These are phyloP conservation scores for Alectoris magna DNA, from an alignment of 2,797 vertebrate species.

Conservation along the genomic window DNA sequence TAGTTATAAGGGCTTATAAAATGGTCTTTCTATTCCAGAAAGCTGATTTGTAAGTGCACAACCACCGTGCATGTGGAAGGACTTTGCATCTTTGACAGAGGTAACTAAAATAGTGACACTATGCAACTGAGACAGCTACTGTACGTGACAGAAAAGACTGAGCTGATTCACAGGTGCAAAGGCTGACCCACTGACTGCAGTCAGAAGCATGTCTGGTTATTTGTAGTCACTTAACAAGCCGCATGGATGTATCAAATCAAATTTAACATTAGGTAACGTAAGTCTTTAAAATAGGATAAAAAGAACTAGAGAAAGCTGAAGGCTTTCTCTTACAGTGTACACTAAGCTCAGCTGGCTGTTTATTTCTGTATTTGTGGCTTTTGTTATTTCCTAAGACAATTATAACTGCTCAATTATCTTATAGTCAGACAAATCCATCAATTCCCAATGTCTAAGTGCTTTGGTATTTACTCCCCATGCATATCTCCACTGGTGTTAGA, in stretches of 20 bases:
- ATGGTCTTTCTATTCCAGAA: background rate
- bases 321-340: background rate
- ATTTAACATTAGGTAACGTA: background rate
- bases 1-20: background rate
- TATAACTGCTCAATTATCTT: background rate
- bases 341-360: background rate
- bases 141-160: background rate
- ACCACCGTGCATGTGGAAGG: background rate
- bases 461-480: background rate
- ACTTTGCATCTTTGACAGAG: background rate
- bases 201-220: background rate
- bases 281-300: background rate
- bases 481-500: rapidly evolving
- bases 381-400: background rate
- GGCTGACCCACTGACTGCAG: constrained; percentile 28
- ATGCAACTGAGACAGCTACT: background rate
- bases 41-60: background rate
- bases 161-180: constrained; percentile 42
- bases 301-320: background rate
- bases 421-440: background rate
- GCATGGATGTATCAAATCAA: background rate
- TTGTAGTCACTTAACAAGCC: constrained; percentile 30
- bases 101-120: background rate
- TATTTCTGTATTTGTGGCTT: too few species aligned
- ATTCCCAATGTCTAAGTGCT: background rate